Conservation (phyloP, 2,888 invertebrate species). For the Halictus quadricinctus region DNA sequence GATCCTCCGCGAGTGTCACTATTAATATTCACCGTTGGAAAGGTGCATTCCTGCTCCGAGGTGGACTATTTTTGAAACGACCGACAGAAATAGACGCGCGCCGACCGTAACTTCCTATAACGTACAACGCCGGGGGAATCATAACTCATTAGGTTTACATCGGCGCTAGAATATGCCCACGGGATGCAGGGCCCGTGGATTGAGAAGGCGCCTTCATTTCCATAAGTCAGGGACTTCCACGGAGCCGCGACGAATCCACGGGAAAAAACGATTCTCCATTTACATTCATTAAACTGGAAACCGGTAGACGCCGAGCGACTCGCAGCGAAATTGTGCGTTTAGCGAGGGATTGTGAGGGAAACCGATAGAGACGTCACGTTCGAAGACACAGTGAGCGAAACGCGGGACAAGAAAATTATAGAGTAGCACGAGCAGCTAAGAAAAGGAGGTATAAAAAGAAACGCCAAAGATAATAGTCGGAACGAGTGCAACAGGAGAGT, state of each 20-base stretch:
- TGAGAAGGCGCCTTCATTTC: constrained; percentile 24
- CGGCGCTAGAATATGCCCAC: constrained; percentile 7
- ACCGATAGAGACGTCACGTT: background rate
- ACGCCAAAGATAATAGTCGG: background rate
- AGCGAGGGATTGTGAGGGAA: background rate
- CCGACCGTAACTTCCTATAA: constrained; percentile 11
- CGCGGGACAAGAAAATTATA: background rate
- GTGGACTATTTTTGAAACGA: background rate
- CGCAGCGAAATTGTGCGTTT: background rate
- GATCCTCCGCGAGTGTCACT: constrained; percentile 2
- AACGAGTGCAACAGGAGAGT: background rate
- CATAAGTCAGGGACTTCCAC: constrained; percentile 25
- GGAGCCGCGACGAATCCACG: background rate
- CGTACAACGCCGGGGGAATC: background rate
- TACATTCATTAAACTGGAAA: constrained; percentile 18
- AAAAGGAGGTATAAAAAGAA: background rate
- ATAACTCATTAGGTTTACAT: constrained; percentile 19
- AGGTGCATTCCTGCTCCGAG: background rate
- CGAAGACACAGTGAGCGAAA: background rate
- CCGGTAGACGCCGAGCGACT: background rate
- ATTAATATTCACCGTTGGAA: constrained; percentile 20
- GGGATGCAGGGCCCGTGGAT: constrained; percentile 15
- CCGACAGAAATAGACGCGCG: background rate
- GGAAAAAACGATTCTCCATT: constrained; percentile 8
- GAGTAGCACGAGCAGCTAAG: background rate